A percentile compares a stretch with the other conserved stretches of the same genome.
Conservation (phyloP, 2,888 invertebrate genomes). For the Argyresthia goedartella region DNA sequence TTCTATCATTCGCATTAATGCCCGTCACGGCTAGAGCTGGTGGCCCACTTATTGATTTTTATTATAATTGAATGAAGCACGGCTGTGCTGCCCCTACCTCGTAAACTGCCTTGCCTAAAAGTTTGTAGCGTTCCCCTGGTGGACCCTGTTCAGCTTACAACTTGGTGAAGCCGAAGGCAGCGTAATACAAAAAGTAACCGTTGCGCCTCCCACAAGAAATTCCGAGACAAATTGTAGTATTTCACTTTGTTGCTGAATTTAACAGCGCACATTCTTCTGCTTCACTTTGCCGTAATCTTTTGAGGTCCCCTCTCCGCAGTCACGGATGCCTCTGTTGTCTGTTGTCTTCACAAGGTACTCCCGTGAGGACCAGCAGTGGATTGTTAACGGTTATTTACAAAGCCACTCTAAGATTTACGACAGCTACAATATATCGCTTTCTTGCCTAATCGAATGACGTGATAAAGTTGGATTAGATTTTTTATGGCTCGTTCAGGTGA, state of each 20-base stretch:
- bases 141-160: constrained; percentile 20
- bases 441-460: no score
- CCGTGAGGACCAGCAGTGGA: no score
- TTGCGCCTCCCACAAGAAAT: constrained; percentile 18
- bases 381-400: no score
- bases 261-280: not conserved
- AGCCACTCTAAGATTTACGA: no score
- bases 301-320: no score
- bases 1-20: constrained; percentile 5
- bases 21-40: constrained; percentile 17
- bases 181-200: constrained; percentile 37
- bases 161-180: constrained; percentile 25
- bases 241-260: not conserved
- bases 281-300: not conserved
- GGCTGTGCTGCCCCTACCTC: constrained; percentile 17
- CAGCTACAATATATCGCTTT: no score
- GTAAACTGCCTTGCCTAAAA: constrained; percentile 38
- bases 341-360: no score
- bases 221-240: constrained; percentile 11
- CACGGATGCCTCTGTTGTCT: no score
- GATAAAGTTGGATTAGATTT: no score
- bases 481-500: no score
- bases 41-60: constrained; percentile 42
- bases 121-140: constrained; percentile 42
- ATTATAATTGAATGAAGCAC: constrained; percentile 41